Evolutionary conservation across 2,797 vertebrate species (phyloP).

Genomic region (Helicolenus hilgendorfi): DNA sequence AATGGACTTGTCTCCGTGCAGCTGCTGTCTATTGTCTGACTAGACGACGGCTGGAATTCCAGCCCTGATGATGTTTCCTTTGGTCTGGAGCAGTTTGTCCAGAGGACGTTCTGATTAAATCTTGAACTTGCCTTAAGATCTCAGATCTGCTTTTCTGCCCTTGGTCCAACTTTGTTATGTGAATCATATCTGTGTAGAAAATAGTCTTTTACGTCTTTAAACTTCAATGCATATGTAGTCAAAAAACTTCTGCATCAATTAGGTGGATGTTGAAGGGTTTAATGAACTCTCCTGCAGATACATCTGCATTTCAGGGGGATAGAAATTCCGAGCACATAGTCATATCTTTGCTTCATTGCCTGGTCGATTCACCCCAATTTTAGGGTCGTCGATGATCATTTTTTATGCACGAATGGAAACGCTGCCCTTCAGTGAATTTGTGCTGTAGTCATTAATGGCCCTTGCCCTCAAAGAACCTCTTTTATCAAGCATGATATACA

Average conservation of each 20-base stretch:
- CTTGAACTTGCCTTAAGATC: constrained; percentile 9
- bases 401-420: constrained; percentile 70
- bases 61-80: constrained; percentile 56
- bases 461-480: constrained; percentile 2
- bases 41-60: constrained; percentile 54
- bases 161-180: not conserved
- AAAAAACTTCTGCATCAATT: not conserved
- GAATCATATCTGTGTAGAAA: constrained; percentile 4
- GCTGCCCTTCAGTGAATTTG: constrained; percentile 31
- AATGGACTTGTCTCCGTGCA: constrained; percentile 66
- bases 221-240: not conserved
- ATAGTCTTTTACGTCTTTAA: not conserved
- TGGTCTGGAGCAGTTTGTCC: constrained; percentile 26
- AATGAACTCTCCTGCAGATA: not conserved
- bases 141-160: not conserved
- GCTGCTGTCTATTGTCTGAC: constrained; percentile 73
- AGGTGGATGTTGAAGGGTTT: not conserved
- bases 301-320: constrained; percentile 12
- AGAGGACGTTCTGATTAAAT: not conserved
- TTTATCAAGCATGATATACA: not conserved
- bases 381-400: constrained; percentile 60
- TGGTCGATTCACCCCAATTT: constrained; percentile 52
- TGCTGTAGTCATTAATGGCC: constrained; percentile 8
- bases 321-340: constrained; percentile 30
- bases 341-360: constrained; percentile 37